Base-by-base conservation (phyloP, 2,888 invertebrate genomes). In the Spodoptera picta region DNA sequence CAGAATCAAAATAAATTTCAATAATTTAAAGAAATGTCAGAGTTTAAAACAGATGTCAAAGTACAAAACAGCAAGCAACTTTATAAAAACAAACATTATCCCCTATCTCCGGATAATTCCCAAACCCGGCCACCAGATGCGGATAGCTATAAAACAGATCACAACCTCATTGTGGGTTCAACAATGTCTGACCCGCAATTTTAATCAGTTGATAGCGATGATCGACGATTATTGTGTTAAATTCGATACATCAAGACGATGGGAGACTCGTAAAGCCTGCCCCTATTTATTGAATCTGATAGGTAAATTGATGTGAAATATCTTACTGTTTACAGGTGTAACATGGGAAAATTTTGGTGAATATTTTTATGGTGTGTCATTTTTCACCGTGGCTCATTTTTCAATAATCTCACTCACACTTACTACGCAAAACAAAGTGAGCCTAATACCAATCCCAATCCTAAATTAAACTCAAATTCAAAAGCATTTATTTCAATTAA, bases 211-310 rank as follows among this genome's bases (percentile, higher is more conserved):
- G 75, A 78, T 80, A 75, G 71, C 75, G 70, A 80, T 80, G 82
- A 83, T 82, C 80, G 78, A 74, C 82, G 80, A 80, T 84, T 83
- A 84, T 79, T 76, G 78, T 75, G 75, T 75, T 83, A 78, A 75
- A 77, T 77, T 66, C 75, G 75, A 74, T 73, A 65, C 79, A 59
- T 59, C 64, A 63, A 73, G 65, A 63, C 73, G 75, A 77, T 69
- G 69, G 68, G 54, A 60, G 62, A 73, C 63, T 48, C 73, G 56
- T 68, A 52, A 72, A 64, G 52, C 50, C 55, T 51, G 55, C 69
- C 62, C 54, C 68, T 73, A 69, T 73, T 73, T 73, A 73, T 73
- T 73, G 69, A 75, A 68, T 72, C 75, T 72, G 75, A 75, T 75
- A 72, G 75, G 65, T 68, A 74, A 71, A 74, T 74, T 74, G 74